Conservation (phyloP, 2,113 vertebrate genomes). For the Chamaea fasciata region DNA sequence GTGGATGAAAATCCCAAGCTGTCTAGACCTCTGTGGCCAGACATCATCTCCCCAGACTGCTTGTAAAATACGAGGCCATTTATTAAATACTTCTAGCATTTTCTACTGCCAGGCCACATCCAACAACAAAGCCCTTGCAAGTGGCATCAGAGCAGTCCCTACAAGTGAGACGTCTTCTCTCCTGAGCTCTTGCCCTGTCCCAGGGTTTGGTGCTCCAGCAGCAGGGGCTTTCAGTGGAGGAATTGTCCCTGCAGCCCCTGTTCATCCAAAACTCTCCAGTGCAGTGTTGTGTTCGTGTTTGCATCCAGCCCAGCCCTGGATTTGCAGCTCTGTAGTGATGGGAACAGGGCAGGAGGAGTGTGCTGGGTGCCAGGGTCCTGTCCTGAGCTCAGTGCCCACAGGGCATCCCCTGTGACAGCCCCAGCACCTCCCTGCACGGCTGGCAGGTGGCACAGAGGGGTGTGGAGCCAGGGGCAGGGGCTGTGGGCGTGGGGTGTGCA, state of each 20-base stretch:
- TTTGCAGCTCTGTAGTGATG: neutral
- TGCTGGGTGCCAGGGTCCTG: neutral
- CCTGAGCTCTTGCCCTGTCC: neutral
- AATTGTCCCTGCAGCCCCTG: neutral
- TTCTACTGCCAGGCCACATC: neutral
- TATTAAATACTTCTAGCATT: neutral
- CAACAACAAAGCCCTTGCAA: rapidly evolving
- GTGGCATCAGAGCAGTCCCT: neutral
- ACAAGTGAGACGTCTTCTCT: neutral
- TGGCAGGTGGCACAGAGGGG: neutral
- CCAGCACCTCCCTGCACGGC: neutral
- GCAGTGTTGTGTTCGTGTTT: neutral
- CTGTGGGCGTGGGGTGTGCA: neutral
- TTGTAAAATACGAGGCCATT: neutral
- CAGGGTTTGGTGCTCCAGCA: neutral
- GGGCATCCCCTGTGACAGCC: neutral
- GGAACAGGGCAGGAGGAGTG: neutral
- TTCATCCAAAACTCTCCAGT: neutral
- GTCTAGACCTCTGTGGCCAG: neutral
- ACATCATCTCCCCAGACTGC: neutral
- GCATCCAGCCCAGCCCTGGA: neutral
- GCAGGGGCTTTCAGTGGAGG: neutral
- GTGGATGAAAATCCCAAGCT: neutral
- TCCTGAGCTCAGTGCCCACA: neutral
- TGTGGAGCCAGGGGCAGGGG: neutral